A percentile compares a stretch with the other conserved stretches of the same genome.
phyloP scores from a whole-genome alignment of 2,113 vertebrate species.

The Urocolius indicus region DNA sequence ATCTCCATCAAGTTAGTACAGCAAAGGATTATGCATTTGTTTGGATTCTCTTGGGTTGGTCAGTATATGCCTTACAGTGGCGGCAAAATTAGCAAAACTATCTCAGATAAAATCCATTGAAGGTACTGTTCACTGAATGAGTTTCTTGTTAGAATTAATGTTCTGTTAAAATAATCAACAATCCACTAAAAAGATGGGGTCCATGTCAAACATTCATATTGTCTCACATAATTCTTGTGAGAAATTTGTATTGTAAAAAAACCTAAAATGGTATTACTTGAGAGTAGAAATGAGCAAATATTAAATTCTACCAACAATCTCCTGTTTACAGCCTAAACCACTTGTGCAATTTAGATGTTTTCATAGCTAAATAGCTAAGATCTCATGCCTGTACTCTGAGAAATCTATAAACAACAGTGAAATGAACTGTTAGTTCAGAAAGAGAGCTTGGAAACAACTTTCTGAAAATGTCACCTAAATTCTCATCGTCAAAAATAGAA shows the following conservation, averaged over 20 bases:
- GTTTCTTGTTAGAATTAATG: neutral
- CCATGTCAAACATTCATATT: neutral
- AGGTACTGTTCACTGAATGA: neutral
- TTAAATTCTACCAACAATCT: neutral
- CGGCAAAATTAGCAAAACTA: neutral
- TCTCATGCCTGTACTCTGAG: neutral
- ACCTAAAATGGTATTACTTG: neutral
- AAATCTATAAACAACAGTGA: slow-evolving; percentile 27
- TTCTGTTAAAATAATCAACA: slow-evolving; percentile 1
- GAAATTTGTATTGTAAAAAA: neutral
- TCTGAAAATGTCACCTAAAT: slow-evolving; percentile 26
- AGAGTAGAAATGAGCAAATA: neutral
- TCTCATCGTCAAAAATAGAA: neutral
- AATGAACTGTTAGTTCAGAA: neutral
- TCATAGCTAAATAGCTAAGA: neutral
- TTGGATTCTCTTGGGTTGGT: neutral
- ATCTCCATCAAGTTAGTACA: neutral
- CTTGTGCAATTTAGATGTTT: slow-evolving; percentile 12
- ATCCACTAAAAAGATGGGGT: neutral
- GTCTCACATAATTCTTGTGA: neutral
- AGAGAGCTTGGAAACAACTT: neutral
- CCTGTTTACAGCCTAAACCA: neutral
- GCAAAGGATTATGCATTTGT: neutral
- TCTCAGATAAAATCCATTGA: neutral
- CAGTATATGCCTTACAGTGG: neutral